Evolutionary conservation across 2,797 vertebrate species (phyloP).

Genomic region (Danio albolineatus): DNA sequence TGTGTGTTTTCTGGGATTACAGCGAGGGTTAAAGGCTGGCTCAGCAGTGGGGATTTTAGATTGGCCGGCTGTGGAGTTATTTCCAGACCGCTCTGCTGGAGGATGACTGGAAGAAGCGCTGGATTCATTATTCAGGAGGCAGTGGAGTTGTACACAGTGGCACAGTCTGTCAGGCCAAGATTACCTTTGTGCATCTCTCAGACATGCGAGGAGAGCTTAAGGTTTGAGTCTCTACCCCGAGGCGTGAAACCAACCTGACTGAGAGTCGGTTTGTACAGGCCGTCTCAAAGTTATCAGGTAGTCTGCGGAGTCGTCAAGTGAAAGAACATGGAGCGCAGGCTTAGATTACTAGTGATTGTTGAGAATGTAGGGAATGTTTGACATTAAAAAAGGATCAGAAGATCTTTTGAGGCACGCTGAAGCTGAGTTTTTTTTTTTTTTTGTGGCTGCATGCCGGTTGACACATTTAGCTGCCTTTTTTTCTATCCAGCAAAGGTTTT

Average conservation of each 20-base stretch:
- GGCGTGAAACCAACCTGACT: constrained; percentile 37
- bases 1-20: constrained; percentile 55
- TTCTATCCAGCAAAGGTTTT: neutral
- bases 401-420: constrained; percentile 1
- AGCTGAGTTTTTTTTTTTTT: neutral
- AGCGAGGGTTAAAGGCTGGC: constrained; percentile 62
- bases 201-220: constrained; percentile 30
- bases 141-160: constrained; percentile 69
- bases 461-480: neutral
- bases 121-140: constrained; percentile 83
- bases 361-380: constrained; percentile 11
- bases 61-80: constrained; percentile 74
- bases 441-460: neutral
- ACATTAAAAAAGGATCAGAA: constrained; percentile 26
- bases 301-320: constrained; percentile 6
- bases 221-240: constrained; percentile 48
- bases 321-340: constrained; percentile 9
- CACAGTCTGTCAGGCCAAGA: constrained; percentile 76
- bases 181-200: constrained; percentile 51
- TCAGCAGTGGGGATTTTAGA: constrained; percentile 24
- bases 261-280: constrained; percentile 23
- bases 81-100: constrained; percentile 74
- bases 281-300: constrained; percentile 22
- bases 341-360: constrained; percentile 18
- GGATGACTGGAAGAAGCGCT: constrained; percentile 79